Percentiles rank a stretch among this genome's conserved stretches.
These are phyloP conservation scores for Carassius auratus DNA, from an alignment of 2,113 vertebrate genomes.

Conservation along the genomic window DNA sequence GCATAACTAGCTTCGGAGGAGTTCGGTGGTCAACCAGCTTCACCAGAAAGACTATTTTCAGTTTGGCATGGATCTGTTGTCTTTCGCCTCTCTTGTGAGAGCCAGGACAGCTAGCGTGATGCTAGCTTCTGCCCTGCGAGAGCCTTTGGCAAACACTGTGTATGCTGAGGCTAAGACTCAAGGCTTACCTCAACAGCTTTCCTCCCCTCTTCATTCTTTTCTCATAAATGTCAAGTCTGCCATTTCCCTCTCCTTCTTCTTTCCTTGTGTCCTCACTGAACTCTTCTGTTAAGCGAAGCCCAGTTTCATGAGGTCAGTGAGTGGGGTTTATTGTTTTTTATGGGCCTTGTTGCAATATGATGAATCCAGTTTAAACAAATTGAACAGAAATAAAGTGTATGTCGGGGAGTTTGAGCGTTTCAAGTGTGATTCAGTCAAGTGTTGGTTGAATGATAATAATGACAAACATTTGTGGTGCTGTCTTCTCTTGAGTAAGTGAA, in stretches of 20 bases:
- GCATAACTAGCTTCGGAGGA: no score
- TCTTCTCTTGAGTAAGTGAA: neutral
- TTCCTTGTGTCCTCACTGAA: slow-evolving; percentile 8
- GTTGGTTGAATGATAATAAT: neutral
- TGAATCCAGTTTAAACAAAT: neutral
- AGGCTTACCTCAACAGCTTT: slow-evolving; percentile 36
- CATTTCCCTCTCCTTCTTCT: neutral
- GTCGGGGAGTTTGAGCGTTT: neutral
- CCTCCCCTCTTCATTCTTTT: slow-evolving; percentile 23
- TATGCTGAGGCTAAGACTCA: slow-evolving; percentile 18
- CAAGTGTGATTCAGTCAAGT: neutral
- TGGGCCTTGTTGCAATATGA: neutral
- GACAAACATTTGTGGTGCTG: neutral
- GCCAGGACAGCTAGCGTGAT: slow-evolving; percentile 15
- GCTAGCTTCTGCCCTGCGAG: neutral
- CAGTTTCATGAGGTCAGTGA: slow-evolving; percentile 15
- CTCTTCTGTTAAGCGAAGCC: neutral
- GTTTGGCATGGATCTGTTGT: neutral
- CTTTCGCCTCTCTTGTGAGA: neutral
- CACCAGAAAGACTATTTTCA: neutral
- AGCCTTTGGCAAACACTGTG: slow-evolving; percentile 28
- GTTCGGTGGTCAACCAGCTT: neutral
- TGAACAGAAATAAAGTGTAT: neutral
- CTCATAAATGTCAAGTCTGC: neutral
- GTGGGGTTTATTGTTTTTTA: neutral